Conservation (phyloP, 2,113 vertebrate genomes). For the Cyanocitta stelleri region DNA sequence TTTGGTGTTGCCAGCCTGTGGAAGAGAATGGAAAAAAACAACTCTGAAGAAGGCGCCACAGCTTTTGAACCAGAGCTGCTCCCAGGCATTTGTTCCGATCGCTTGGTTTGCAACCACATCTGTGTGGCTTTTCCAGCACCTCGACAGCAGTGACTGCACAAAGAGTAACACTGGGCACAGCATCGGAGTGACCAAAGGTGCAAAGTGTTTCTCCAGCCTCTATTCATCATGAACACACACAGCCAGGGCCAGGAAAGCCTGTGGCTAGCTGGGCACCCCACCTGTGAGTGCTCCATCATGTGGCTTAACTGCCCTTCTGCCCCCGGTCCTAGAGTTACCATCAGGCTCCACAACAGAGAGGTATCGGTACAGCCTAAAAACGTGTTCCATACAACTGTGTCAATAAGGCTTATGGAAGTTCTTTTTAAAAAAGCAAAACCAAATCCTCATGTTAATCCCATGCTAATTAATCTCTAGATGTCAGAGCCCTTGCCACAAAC, state of each 20-base stretch:
- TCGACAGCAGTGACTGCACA: neutral
- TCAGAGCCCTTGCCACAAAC: neutral
- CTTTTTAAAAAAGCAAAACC: neutral
- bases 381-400: neutral
- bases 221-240: neutral
- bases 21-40: neutral
- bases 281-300: neutral
- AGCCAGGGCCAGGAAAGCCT: neutral
- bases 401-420: neutral
- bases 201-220: neutral
- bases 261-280: neutral
- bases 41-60: neutral
- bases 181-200: fast-evolving
- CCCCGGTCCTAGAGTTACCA: neutral
- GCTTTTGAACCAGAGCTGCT: neutral
- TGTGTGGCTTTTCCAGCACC: fast-evolving
- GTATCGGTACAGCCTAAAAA: neutral
- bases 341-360: neutral
- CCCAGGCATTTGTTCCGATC: fast-evolving
- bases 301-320: neutral
- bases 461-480: neutral
- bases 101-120: fast-evolving
- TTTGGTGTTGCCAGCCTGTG: constrained; percentile 81
- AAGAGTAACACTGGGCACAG: neutral
- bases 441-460: neutral